These are phyloP conservation scores for Etia nguti DNA, from an alignment of 2,113 vertebrate genomes.

Conservation along the genomic window DNA sequence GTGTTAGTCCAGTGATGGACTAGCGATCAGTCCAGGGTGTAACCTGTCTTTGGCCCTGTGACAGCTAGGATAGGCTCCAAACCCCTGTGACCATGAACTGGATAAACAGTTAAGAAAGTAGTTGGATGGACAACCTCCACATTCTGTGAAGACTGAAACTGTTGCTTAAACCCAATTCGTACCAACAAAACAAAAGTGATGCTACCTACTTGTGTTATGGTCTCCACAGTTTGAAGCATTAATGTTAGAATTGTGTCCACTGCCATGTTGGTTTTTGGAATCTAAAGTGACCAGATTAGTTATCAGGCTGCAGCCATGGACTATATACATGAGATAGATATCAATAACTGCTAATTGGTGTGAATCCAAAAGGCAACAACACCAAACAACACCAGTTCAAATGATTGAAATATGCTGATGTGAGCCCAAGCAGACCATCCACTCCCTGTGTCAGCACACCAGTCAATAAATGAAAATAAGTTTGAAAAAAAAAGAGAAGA, in stretches of 20 bases:
- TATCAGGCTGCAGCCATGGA: background rate
- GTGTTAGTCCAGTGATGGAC: background rate
- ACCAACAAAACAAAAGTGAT: background rate
- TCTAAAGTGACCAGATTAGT: background rate
- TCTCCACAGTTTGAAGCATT: background rate
- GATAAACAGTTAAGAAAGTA: background rate
- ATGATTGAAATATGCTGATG: background rate
- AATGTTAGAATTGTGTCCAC: background rate
- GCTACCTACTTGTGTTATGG: background rate
- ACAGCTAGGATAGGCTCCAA: background rate
- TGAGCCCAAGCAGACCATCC: background rate
- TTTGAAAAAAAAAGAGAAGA: background rate
- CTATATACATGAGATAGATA: background rate
- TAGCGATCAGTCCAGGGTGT: background rate
- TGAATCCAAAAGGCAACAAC: background rate
- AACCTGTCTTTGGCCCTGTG: background rate
- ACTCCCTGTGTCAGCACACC: no score
- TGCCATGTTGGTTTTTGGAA: background rate
- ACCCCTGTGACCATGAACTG: background rate
- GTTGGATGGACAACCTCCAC: background rate
- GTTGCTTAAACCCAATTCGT: background rate
- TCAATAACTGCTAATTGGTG: background rate
- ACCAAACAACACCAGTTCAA: background rate
- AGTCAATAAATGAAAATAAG: no score
- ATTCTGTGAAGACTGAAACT: background rate